Conservation (phyloP, 2,888 invertebrate species). For the Epiblema foenella region DNA sequence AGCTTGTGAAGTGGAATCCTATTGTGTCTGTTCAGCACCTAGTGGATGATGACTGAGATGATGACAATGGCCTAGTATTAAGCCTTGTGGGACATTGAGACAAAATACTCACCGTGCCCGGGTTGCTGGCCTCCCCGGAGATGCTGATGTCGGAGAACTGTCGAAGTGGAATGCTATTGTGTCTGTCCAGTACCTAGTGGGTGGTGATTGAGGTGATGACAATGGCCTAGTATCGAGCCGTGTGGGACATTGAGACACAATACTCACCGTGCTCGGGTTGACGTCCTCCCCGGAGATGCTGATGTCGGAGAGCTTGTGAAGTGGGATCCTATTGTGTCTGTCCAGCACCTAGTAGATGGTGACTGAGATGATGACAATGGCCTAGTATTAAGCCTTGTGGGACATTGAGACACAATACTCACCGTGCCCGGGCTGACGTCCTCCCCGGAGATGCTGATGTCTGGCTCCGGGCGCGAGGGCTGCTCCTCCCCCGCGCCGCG, state of each 20-base stretch:
- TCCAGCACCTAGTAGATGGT: not conserved
- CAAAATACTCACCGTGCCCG: conserved; percentile 65
- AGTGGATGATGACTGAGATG: not conserved
- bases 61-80: not conserved
- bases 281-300: conserved; percentile 75
- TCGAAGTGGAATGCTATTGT: no score
- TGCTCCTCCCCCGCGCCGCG: conserved; percentile 68
- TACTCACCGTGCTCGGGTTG: conserved; percentile 68
- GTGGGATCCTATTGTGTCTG: no score
- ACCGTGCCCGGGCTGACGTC: conserved; percentile 69
- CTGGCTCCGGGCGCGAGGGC: conserved; percentile 74
- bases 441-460: conserved; percentile 77
- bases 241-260: not conserved
- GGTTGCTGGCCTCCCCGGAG: conserved; percentile 71
- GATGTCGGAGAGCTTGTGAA: no score
- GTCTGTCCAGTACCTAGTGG: not conserved
- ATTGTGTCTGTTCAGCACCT: no score
- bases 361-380: not conserved
- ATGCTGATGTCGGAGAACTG: conserved; percentile 68
- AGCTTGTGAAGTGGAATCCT: no score
- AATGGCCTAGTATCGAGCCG: not conserved
- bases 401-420: conserved; percentile 52
- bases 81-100: no score
- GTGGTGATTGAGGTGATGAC: not conserved
- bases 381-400: not conserved